Base-by-base conservation (phyloP, 2,113 vertebrate species). In the Chauna torquata region DNA sequence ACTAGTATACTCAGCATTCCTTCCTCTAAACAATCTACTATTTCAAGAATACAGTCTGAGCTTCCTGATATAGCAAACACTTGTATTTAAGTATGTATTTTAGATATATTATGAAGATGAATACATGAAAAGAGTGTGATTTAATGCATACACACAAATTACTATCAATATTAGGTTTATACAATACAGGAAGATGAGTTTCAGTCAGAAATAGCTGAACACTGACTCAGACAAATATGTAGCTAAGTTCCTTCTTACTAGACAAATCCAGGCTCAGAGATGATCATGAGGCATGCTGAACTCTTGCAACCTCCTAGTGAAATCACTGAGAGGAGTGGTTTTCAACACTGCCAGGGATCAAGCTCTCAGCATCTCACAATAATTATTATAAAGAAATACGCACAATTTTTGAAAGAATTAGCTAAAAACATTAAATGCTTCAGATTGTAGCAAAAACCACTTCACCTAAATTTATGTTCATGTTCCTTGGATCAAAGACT, bases 401-500 rank as follows among this genome's bases (percentile, higher is more conserved):
- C 50, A 91, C 27, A 75, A 62, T 27, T 95, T 76, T 92, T 57
- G 85, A 95, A 96, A 38, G 47, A 93, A 92, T 91, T 89, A 96
- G 74, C 87, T 98, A 96, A 96, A 66, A 96, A 90, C 95, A 98
- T 55, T 79, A 66, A 98, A 94, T 62, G 94, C 72, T 98, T 91
- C 86, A 92, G 97, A 96, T 5, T 19, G 93, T 83, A 97, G 93
- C 72, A 96, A 97, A 97, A 96, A 86, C 93, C 96, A 98, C 83
- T 97, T 97, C 93, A 98, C 95, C 97, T 97, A 98, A 89, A 91
- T 96, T 96, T 97, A 97, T 96, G 75, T 93, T 97, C 96, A 95
- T 97, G 97, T 40, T 96, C 97, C 96, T 97, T 76, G 97, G 97
- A 98, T 98, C 96, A 98, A 97, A 98, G 88, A 98, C 96, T 98